Evolutionary conservation across 2,888 invertebrate species (phyloP).

Genomic region (Nemotelus nigrinus): DNA sequence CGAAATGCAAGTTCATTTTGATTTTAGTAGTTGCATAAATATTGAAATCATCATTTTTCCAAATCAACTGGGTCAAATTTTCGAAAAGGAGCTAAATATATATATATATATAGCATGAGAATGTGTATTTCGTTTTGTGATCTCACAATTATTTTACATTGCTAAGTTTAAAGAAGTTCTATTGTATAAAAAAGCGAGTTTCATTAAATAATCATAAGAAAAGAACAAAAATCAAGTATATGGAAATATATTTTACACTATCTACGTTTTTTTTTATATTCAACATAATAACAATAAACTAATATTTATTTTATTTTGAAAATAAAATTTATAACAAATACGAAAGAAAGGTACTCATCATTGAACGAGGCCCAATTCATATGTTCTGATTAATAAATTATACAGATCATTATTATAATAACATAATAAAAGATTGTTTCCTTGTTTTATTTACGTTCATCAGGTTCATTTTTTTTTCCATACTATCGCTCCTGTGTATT

Average conservation of each 20-base stretch:
- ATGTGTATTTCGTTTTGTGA: conserved; percentile 13
- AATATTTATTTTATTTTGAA: conserved; percentile 40
- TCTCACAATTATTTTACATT: conserved; percentile 24
- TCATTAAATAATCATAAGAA: conserved; percentile 25
- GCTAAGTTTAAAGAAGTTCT: background rate
- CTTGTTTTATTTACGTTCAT: background rate
- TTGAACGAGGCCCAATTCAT: background rate
- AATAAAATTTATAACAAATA: conserved; percentile 39
- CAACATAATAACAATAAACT: conserved; percentile 43
- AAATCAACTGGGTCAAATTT: background rate
- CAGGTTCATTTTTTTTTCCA: conserved; percentile 6
- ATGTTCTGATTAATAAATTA: conserved; percentile 40
- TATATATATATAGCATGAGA: conserved; percentile 14
- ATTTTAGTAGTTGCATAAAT: background rate
- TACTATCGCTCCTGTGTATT: background rate
- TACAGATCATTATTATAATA: conserved; percentile 36
- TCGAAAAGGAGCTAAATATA: conserved; percentile 18
- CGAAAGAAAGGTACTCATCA: conserved; percentile 21
- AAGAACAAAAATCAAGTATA: conserved; percentile 15
- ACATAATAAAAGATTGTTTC: conserved; percentile 29
- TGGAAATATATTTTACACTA: conserved; percentile 24
- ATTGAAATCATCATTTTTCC: background rate
- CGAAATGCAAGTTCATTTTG: conserved; percentile 9
- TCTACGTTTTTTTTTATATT: conserved; percentile 20
- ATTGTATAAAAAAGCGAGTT: background rate